These are phyloP conservation scores for Chiroxiphia lanceolata DNA, from an alignment of 2,797 vertebrate genomes.

Conservation along the genomic window DNA sequence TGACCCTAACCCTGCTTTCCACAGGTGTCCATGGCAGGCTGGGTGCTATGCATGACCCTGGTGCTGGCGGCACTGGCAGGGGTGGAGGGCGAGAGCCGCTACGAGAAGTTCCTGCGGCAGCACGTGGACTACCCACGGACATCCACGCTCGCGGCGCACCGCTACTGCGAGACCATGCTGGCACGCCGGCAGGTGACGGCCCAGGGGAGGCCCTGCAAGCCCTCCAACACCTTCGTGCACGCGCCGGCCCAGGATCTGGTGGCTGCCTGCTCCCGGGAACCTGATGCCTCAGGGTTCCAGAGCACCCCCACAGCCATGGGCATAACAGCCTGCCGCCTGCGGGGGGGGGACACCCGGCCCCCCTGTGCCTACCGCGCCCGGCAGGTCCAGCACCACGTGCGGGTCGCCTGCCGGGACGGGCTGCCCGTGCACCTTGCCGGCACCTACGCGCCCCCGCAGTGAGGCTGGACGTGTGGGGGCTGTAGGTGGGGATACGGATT, in stretches of 20 bases:
- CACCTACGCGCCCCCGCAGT: rapidly evolving
- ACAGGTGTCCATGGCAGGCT: slow-evolving; percentile 7
- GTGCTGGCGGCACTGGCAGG: background rate
- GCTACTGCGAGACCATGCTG: slow-evolving; percentile 51
- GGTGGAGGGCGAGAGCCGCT: background rate
- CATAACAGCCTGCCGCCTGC: slow-evolving; percentile 6
- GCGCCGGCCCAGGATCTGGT: rapidly evolving
- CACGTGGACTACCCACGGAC: background rate
- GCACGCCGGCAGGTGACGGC: background rate
- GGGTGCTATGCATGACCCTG: background rate
- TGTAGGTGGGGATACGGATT: rapidly evolving
- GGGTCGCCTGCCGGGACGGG: background rate
- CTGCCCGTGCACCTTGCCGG: slow-evolving; percentile 15
- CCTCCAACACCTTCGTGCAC: slow-evolving; percentile 30
- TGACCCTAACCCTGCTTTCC: background rate
- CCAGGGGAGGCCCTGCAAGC: background rate
- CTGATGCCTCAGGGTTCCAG: rapidly evolving
- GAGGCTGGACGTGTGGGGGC: rapidly evolving
- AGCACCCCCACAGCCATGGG: background rate
- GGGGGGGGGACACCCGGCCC: rapidly evolving
- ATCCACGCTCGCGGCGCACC: rapidly evolving
- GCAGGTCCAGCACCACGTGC: background rate
- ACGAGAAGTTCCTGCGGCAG: slow-evolving; percentile 48
- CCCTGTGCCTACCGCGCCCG: background rate
- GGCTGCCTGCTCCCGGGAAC: background rate